Percentiles rank a stretch among this genome's conserved stretches.
phyloP scores from a whole-genome alignment of 2,888 invertebrate species.

The Vannuccia rotundouncinata region DNA sequence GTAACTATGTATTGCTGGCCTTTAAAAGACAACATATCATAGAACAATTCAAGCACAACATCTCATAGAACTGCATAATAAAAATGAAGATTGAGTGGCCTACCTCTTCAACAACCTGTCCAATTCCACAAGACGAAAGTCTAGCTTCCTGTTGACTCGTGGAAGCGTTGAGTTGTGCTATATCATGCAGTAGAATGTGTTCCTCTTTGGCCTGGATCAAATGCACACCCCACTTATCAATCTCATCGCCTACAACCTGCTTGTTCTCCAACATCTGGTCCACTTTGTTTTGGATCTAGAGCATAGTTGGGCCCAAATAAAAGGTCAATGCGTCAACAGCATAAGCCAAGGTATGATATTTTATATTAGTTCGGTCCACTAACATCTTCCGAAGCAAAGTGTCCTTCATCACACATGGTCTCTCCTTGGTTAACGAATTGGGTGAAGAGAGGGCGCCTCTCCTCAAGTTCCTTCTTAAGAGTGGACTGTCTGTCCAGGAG shows the following conservation, averaged over 20 bases:
- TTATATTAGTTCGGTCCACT: too few relatives aligned
- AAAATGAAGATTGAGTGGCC: too few relatives aligned
- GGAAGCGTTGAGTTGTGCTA: background rate
- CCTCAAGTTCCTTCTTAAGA: background rate
- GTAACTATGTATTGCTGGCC: too few relatives aligned
- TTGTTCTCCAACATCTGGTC: conserved; percentile 4
- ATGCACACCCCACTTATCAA: background rate
- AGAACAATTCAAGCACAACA: too few relatives aligned
- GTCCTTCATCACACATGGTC: background rate
- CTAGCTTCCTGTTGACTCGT: background rate
- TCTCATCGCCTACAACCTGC: background rate
- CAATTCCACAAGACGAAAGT: background rate
- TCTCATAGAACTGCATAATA: too few relatives aligned
- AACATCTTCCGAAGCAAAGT: background rate
- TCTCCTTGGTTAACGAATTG: background rate
- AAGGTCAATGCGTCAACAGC: too few relatives aligned
- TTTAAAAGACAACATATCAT: too few relatives aligned
- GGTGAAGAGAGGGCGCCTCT: background rate
- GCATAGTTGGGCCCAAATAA: too few relatives aligned
- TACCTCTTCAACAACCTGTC: background rate
- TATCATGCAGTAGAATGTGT: background rate
- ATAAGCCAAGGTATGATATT: too few relatives aligned
- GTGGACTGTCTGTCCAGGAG: background rate
- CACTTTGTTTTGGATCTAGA: conserved; percentile 8
- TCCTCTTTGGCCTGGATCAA: background rate